Percentiles rank a stretch among this genome's conserved stretches.
phyloP scores from a whole-genome alignment of 1,140 invertebrate species.

The Oryctes rhinoceros region DNA sequence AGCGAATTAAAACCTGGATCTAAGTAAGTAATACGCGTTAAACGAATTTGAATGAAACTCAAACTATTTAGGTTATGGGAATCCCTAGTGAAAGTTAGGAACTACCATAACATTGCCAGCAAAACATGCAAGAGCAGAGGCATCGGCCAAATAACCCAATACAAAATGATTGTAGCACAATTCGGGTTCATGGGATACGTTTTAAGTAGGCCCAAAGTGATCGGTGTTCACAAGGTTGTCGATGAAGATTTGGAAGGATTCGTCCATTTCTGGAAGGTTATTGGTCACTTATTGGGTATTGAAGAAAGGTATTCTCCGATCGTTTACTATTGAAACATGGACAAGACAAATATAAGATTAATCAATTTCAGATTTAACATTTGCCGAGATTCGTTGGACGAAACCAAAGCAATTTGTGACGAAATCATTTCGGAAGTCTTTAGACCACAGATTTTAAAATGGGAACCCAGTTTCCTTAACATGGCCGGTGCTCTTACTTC shows the following conservation, averaged over 20 bases:
- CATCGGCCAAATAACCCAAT: constrained; percentile 68
- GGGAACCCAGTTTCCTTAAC: constrained; percentile 47
- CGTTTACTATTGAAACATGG: too few relatives aligned
- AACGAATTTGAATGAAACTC: too few relatives aligned
- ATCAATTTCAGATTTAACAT: constrained; percentile 56
- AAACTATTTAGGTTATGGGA: constrained; percentile 64
- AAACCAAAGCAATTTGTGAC: constrained; percentile 55
- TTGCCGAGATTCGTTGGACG: constrained; percentile 54
- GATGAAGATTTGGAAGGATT: constrained; percentile 73
- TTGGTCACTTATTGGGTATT: constrained; percentile 81
- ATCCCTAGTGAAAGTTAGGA: constrained; percentile 71
- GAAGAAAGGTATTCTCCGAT: constrained; percentile 69
- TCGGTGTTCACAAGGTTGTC: constrained; percentile 66
- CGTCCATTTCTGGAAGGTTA: constrained; percentile 81
- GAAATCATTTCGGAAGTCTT: constrained; percentile 49
- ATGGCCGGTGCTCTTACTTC: constrained; percentile 52
- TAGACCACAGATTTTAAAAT: constrained; percentile 45
- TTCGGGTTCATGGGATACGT: constrained; percentile 84
- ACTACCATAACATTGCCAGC: constrained; percentile 68
- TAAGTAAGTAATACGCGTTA: constrained; percentile 60
- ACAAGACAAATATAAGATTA: too few relatives aligned
- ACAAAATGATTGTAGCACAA: constrained; percentile 81
- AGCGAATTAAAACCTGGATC: constrained; percentile 64
- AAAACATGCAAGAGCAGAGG: constrained; percentile 61
- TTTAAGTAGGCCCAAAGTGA: constrained; percentile 69